Percentiles rank a stretch among this genome's conserved stretches.
Conservation (phyloP, 2,113 vertebrate genomes). For the Telmatochromis sp. region DNA sequence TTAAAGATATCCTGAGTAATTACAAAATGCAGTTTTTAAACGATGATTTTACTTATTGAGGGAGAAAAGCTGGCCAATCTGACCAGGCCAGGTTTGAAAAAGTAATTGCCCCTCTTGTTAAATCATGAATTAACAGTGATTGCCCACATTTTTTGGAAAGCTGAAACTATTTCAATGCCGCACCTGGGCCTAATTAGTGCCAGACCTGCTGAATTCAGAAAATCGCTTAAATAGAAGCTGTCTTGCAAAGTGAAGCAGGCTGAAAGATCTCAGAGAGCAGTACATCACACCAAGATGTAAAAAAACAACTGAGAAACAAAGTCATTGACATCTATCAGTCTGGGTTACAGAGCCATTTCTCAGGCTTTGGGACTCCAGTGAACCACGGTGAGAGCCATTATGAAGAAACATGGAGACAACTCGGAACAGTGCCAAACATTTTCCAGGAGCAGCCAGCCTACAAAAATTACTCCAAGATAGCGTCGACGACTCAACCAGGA, state of each 20-base stretch:
- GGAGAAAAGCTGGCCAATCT: background rate
- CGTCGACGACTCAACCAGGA: background rate
- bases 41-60: background rate
- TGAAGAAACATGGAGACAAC: background rate
- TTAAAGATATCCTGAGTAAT: background rate
- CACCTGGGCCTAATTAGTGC: background rate
- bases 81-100: background rate
- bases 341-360: background rate
- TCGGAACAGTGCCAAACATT: background rate
- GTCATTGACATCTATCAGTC: background rate
- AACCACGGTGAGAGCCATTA: background rate
- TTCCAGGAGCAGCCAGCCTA: background rate
- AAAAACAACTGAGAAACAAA: background rate
- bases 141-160: background rate
- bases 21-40: background rate
- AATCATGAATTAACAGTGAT: background rate
- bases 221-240: background rate
- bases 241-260: background rate
- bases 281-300: background rate
- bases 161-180: background rate
- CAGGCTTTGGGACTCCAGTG: background rate
- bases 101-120: background rate
- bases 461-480: background rate
- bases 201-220: background rate
- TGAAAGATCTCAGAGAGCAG: background rate